A percentile compares a stretch with the other conserved stretches of the same genome.
Conservation (phyloP, 2,797 vertebrate species). For the Intellagama lesueurii region DNA sequence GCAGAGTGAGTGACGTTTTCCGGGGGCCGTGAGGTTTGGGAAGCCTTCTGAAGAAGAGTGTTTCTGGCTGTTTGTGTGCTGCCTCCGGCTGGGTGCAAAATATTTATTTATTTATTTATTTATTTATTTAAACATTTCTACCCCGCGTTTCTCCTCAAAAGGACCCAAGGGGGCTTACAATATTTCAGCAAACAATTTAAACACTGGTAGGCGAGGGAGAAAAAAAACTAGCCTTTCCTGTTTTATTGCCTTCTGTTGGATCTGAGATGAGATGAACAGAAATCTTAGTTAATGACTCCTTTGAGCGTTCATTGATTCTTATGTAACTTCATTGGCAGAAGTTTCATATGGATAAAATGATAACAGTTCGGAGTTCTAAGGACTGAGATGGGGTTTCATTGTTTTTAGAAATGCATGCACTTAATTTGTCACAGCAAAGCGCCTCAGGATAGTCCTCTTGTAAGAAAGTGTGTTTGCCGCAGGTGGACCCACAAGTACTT, state of each 20-base stretch:
- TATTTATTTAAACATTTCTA: too few relatives aligned
- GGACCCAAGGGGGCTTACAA: too few relatives aligned
- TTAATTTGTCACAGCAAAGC: not conserved
- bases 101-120: not conserved
- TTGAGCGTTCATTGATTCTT: too few relatives aligned
- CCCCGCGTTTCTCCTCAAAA: too few relatives aligned
- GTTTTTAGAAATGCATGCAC: not conserved
- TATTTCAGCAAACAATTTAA: too few relatives aligned
- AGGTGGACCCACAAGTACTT: not conserved
- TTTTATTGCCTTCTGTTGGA: not conserved
- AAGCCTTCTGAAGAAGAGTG: not conserved
- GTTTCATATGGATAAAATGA: not conserved
- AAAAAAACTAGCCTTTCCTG: too few relatives aligned
- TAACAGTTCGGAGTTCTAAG: not conserved
- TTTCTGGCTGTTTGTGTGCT: too few relatives aligned
- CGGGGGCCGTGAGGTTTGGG: not conserved
- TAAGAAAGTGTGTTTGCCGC: too few relatives aligned
- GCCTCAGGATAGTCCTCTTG: too few relatives aligned
- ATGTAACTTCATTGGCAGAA: not conserved
- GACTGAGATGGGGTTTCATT: not conserved
- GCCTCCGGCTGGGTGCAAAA: not conserved
- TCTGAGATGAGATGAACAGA: not conserved
- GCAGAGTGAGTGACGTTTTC: not conserved
- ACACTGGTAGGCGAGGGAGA: too few relatives aligned
- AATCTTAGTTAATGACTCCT: too few relatives aligned